A percentile compares a stretch with the other conserved stretches of the same genome.
Evolutionary conservation across 2,888 invertebrate genomes (phyloP).

Genomic region (Subacronicta megacephala): DNA sequence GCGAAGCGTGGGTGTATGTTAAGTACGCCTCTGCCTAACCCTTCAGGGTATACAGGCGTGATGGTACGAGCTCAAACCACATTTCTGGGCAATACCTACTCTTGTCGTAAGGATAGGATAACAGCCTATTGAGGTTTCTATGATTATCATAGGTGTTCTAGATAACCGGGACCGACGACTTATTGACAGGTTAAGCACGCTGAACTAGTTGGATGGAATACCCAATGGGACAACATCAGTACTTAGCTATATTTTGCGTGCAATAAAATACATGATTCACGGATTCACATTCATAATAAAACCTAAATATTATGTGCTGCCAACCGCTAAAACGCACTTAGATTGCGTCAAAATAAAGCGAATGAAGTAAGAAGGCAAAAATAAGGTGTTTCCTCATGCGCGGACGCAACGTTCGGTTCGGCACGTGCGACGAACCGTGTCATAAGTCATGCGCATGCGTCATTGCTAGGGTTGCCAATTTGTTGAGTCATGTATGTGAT

Average conservation of each 20-base stretch:
- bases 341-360: constrained; percentile 28
- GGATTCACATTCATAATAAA: constrained; percentile 4
- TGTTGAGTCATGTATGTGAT: constrained; percentile 30
- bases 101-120: too few relatives aligned
- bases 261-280: constrained; percentile 22
- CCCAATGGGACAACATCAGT: too few relatives aligned
- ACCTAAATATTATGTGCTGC: constrained; percentile 27
- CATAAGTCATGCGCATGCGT: constrained; percentile 47
- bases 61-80: too few relatives aligned
- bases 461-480: constrained; percentile 42
- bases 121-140: too few relatives aligned
- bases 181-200: too few relatives aligned
- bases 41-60: too few relatives aligned
- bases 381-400: constrained; percentile 50
- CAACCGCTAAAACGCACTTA: constrained; percentile 15
- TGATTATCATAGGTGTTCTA: too few relatives aligned
- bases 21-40: too few relatives aligned
- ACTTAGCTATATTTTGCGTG: neutral
- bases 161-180: too few relatives aligned
- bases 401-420: constrained; percentile 35
- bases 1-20: too few relatives aligned
- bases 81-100: too few relatives aligned
- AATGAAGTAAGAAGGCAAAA: constrained; percentile 30
- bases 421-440: constrained; percentile 52
- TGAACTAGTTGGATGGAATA: too few relatives aligned